phyloP scores from a whole-genome alignment of 2,888 invertebrate genomes.

The Leptopterna dolabrata region DNA sequence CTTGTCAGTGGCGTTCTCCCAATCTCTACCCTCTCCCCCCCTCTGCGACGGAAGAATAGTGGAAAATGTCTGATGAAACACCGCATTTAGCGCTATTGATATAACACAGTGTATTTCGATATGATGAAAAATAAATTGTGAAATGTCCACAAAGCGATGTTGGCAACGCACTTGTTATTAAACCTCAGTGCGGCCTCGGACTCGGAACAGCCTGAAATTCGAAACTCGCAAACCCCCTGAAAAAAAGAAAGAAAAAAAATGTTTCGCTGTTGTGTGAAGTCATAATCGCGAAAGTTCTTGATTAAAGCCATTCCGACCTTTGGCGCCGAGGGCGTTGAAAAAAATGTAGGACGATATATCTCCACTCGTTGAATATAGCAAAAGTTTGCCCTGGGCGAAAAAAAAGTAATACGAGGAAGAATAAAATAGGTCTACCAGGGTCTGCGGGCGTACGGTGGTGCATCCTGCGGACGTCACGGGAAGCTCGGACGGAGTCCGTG shows the following conservation, averaged over 20 bases:
- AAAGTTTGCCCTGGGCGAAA: background rate
- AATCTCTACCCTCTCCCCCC: no score
- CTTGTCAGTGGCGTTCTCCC: no score
- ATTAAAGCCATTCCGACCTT: background rate
- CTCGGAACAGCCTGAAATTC: background rate
- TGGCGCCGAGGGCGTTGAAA: background rate
- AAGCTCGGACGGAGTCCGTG: background rate
- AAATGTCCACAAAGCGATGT: no score
- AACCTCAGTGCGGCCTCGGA: background rate
- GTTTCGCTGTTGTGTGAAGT: constrained; percentile 11
- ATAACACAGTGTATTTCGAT: no score
- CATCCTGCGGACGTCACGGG: background rate
- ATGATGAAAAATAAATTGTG: no score
- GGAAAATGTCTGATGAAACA: no score
- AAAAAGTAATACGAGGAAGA: background rate
- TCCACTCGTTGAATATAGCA: background rate
- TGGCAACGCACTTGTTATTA: background rate
- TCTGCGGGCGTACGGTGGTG: no score
- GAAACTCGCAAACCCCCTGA: background rate
- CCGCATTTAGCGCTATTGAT: no score
- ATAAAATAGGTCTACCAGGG: background rate
- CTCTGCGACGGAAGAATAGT: no score
- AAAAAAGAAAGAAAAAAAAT: background rate
- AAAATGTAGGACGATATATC: background rate
- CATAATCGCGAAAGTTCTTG: constrained; percentile 7